Evolutionary conservation across 2,797 vertebrate genomes (phyloP), one percentile per base, ranked within the genome.

Genomic region (Tympanoctomys barrerae): DNA sequence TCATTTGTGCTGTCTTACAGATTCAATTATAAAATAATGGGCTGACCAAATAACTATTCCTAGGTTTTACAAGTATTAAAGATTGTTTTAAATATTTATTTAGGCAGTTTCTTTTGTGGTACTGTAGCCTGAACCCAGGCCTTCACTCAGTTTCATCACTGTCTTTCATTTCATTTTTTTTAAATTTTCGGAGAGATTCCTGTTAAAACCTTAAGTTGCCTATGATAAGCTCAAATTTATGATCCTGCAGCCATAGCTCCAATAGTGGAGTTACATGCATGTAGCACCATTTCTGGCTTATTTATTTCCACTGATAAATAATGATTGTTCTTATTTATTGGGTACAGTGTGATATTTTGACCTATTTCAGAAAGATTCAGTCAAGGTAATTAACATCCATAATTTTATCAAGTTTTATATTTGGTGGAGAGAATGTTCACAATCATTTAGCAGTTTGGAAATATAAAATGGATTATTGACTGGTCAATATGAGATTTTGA

Each of bases 41-140:
- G 0, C n/a, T 95, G 82, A 57, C 24, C 33, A 95, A 73, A 85
- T 84, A 80, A 10, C n/a, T 68, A 89, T 68, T 24, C 26, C 46
- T 36, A 95, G 16, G 24, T 39, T n/a, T 96, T 93, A 21, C 12
- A 89, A 90, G 3, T n/a, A 91, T 36, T 46, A 13, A 83, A 54
- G 39, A 9, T 49, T 59, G 5, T 66, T 87, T 84, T 80, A 36
- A 68, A 42, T 33, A 62, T 26, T 71, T n/a, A 64, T 18, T 71
- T n/a, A 64, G 5, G 62, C 18, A 64, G 13, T 39, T 81, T 75
- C 6, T 85, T 33, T 92, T 77, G 13, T 78, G 28, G 14, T 49
- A 49, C 46, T 33, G 5, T 28, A 14, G 42, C 4, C 49, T 46
- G 73, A 75, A 16, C 42, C 24, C 24, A 28, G 39, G 42, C 42